Base-by-base conservation (phyloP, 2,797 vertebrate species). In the Bradypus variegatus region DNA sequence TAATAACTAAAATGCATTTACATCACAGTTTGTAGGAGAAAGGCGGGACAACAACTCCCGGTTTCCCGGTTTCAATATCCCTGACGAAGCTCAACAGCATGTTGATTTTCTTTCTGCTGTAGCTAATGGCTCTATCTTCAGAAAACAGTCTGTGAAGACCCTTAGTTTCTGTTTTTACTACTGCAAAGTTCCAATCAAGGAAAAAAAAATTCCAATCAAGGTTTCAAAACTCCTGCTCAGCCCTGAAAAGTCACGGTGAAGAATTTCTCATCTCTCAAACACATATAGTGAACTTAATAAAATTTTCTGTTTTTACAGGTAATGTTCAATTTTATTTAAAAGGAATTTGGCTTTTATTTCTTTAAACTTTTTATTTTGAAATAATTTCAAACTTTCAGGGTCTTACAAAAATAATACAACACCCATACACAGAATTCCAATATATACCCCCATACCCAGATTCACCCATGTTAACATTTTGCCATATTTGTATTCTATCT, bases 241-340 rank as follows among this genome's bases (percentile, higher is more conserved):
- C 41, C 86, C 87, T 95, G 76, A 93, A 94, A 91, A 87, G 45
- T 89, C 93, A 80, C 0, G 0, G 21, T 81, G 67, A 95, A 94
- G 41, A 88, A 92, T 93, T 86, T 88, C 21, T 91, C 64, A 91
- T 62, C 38, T 92, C 69, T 88, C 72, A 92, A 80, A 91, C 78
- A 79, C 38, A 53, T 83, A 36, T 48, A 80, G 70, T 90, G 31
- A 93, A 80, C 55, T 36, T 73, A 76, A 92, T 77, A 77, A 60
- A 36, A 8, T 33, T 72, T 88, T 89, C 21, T 58, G 58, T 23
- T 58, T 58, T 58, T 58, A 23, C 21, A 58, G 58, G 21, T 58
- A 58, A 58, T 23, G 21, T 58, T 58, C 58, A 58, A 23, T 55
- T 55, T 55, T 55, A 55, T 55, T 55, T 55, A 55, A 55, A 55